Percentiles rank a stretch among this genome's conserved stretches.
Evolutionary conservation across 2,888 invertebrate genomes (phyloP).

Genomic region (Chrysolina americana): DNA sequence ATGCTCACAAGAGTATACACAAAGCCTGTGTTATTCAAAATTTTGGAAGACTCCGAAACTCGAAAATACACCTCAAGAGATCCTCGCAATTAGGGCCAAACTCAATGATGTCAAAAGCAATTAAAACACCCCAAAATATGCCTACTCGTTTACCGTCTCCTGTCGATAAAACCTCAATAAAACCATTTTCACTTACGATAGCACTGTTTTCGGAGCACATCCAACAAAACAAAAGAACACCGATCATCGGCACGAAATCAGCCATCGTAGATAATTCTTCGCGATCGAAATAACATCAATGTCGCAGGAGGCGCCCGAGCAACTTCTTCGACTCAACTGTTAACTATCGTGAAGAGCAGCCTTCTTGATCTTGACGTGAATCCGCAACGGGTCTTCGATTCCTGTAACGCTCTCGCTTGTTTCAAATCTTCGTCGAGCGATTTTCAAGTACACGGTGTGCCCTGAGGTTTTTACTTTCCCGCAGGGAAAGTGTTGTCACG

Average conservation of each 20-base stretch:
- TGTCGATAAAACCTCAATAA: background rate
- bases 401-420: conserved; percentile 13
- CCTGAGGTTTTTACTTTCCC: conserved; percentile 1
- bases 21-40: no score
- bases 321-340: conserved; percentile 41
- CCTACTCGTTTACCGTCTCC: no score
- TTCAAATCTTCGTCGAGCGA: background rate
- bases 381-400: conserved; percentile 20
- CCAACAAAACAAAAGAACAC: conserved; percentile 44
- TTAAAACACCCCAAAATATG: background rate
- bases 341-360: background rate
- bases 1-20: no score
- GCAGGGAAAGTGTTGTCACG: background rate
- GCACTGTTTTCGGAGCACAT: conserved; percentile 47
- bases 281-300: conserved; percentile 34
- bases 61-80: no score
- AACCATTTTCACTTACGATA: conserved; percentile 50
- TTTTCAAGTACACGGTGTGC: background rate
- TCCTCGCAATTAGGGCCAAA: background rate
- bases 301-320: conserved; percentile 30
- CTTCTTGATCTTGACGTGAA: conserved; percentile 18
- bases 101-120: background rate
- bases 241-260: conserved; percentile 25
- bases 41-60: no score
- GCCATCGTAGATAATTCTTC: conserved; percentile 26